Conservation (phyloP, 2,113 vertebrate genomes). For the Amblyopsis rosae region DNA sequence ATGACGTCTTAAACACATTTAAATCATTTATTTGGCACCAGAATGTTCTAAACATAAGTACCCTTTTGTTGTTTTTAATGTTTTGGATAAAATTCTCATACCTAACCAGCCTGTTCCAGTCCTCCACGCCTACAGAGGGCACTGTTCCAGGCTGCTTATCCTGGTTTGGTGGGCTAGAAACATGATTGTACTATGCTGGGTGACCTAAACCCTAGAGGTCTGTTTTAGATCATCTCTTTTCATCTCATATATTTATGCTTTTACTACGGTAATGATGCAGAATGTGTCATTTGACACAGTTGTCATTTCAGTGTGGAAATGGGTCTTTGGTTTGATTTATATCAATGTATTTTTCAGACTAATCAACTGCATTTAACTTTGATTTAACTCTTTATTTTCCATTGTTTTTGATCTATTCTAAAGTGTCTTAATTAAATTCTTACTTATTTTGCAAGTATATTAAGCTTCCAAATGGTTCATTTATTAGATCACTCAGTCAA, state of each 20-base stretch:
- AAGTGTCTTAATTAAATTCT: constrained; percentile 25
- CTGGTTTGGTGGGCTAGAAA: constrained; percentile 42
- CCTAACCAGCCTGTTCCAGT: neutral
- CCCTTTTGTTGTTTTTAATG: neutral
- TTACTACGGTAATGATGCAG: constrained; percentile 52
- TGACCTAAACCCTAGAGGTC: neutral
- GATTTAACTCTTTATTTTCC: constrained; percentile 42
- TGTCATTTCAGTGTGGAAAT: constrained; percentile 53
- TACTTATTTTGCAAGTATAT: constrained; percentile 13
- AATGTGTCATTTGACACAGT: constrained; percentile 49
- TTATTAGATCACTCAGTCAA: neutral
- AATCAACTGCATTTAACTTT: constrained; percentile 27
- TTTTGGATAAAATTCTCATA: constrained; percentile 7
- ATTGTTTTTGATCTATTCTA: constrained; percentile 40
- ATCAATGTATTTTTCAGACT: constrained; percentile 22
- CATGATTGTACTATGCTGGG: constrained; percentile 35
- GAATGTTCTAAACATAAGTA: neutral
- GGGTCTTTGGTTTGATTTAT: constrained; percentile 20
- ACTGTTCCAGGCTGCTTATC: constrained; percentile 46
- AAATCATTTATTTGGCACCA: neutral
- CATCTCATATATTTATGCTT: constrained; percentile 52
- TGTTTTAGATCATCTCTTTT: no score
- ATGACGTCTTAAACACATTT: neutral
- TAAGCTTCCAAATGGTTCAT: constrained; percentile 8
- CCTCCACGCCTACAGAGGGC: constrained; percentile 41